A percentile compares a stretch with the other conserved stretches of the same genome.
phyloP scores from a whole-genome alignment of 2,113 vertebrate species.

The Struthio camelus region DNA sequence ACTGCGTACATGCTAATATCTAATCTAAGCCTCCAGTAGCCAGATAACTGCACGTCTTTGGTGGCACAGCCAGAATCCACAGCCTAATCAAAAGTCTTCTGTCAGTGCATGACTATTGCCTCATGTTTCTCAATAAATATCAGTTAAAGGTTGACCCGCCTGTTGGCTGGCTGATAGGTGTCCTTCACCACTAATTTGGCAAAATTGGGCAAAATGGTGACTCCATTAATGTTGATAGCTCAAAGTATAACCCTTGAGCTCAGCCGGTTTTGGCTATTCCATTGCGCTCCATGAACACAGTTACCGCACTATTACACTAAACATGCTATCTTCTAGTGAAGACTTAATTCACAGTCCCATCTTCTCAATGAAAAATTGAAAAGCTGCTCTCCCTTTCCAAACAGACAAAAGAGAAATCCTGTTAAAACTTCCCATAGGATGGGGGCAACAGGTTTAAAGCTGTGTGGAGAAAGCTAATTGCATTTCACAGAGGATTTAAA shows the following conservation, averaged over 20 bases:
- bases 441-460: neutral
- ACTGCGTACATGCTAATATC: neutral
- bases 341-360: neutral
- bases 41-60: neutral
- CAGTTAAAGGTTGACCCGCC: neutral
- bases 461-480: rapidly evolving
- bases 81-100: neutral
- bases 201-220: neutral
- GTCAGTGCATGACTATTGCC: neutral
- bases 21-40: neutral
- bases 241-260: neutral
- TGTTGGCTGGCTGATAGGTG: neutral
- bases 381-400: neutral
- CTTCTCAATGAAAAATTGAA: neutral
- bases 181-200: neutral
- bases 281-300: neutral
- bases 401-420: neutral
- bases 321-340: neutral
- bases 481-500: rapidly evolving
- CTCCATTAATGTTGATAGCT: neutral
- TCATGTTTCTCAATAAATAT: neutral
- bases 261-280: neutral
- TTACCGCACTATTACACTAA: too few relatives aligned
- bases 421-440: neutral
- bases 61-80: neutral